A percentile compares a stretch with the other conserved stretches of the same genome.
These are phyloP conservation scores for Tethya wilhelma DNA, from an alignment of 37 sponge, comb jelly and placozoan species.

Conservation along the genomic window DNA sequence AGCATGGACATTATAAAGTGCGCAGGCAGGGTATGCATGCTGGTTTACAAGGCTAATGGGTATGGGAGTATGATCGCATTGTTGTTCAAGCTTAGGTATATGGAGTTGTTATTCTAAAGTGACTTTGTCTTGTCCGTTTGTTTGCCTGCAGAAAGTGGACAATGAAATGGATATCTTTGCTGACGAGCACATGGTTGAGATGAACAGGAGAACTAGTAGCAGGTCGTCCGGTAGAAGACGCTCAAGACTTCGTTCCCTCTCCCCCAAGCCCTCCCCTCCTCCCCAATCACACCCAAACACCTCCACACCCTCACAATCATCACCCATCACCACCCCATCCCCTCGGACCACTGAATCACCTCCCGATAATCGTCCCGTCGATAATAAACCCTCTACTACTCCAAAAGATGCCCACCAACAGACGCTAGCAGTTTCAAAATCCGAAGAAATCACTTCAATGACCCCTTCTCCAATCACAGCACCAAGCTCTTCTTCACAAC, in stretches of 20 bases:
- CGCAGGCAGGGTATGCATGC: too few relatives aligned
- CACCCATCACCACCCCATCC: neutral
- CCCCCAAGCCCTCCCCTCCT: conserved; percentile 5
- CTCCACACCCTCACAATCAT: neutral
- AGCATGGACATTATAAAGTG: neutral
- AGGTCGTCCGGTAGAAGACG: conserved; percentile 3
- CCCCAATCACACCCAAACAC: conserved; percentile 1
- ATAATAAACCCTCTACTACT: too few relatives aligned
- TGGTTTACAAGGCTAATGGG: too few relatives aligned
- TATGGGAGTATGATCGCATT: neutral
- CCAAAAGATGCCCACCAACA: too few relatives aligned
- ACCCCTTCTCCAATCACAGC: too few relatives aligned
- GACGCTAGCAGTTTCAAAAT: too few relatives aligned
- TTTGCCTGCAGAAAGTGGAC: too few relatives aligned
- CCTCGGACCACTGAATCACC: neutral
- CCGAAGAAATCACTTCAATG: too few relatives aligned
- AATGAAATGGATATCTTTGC: conserved; percentile 55
- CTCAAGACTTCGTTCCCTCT: conserved; percentile 4
- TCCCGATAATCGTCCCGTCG: too few relatives aligned
- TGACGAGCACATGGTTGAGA: conserved; percentile 85
- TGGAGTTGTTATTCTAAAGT: neutral
- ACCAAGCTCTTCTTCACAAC: too few relatives aligned
- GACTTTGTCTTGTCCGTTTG: neutral
- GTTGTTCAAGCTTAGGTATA: neutral
- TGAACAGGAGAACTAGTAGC: conserved; percentile 11